Base-by-base conservation (phyloP, 2,888 invertebrate genomes). In the Cosmia trapezina region DNA sequence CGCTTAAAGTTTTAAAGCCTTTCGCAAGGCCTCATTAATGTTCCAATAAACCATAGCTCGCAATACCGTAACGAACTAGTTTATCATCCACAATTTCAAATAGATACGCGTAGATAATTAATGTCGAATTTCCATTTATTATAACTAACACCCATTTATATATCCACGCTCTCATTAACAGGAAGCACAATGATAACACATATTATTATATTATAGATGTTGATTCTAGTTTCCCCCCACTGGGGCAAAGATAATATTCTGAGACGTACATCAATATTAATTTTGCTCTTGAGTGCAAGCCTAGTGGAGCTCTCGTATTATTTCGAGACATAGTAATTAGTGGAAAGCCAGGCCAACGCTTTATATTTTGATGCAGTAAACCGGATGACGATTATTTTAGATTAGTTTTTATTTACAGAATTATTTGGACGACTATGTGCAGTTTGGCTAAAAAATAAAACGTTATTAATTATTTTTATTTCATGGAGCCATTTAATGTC, bases 221-320 rank as follows among this genome's bases (percentile, higher is more conserved):
- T 84, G 80, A 72, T 68, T 75, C 80, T 80, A 65, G 67, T 62
- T 69, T 59, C 78, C 69, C 77, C 59, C 63, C 59, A 62, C 72
- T 69, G 61, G 37, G 87, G 86, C 76, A 88, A 89, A 87, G 91
- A 90, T 90, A 92, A 89, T 90, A 89, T 77, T 73, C 86, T 62
- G 70, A 81, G 62, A 61, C 74, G 78, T 86, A 87, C 89, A 90
- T 89, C 92, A 91, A 93, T 93, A 93, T 93, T 93, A 92, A 92
- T 92, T 92, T 91, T 89, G 90, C 92, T 89, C 90, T 91, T 80
- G 71, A 82, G 54, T 76, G 69, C 71, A 72, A 47, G 70, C 65
- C 43, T 70, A 49, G 63, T 64, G 22, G 22, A 54, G 66, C 64
- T 65, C 70, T 61, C 75, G 77, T 89, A 91, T 90, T 93, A 90